Percentiles rank a stretch among this genome's conserved stretches.
phyloP scores from a whole-genome alignment of 2,888 invertebrate species.

The Tetragonisca angustula region DNA sequence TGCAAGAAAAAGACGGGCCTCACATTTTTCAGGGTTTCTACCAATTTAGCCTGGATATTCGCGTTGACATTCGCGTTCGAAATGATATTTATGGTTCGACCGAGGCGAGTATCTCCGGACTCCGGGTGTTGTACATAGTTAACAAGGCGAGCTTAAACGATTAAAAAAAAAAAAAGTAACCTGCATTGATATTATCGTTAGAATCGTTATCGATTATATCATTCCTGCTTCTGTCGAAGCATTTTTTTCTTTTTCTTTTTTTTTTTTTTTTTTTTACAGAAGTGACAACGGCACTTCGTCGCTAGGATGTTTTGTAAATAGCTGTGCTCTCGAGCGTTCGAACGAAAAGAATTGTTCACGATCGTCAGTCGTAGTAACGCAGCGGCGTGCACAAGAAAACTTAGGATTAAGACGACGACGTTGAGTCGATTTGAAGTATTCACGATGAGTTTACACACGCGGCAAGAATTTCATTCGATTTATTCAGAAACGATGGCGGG shows the following conservation, averaged over 20 bases:
- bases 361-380: not conserved
- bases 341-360: not conserved
- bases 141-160: conserved; percentile 50
- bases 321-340: not conserved
- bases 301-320: conserved; percentile 37
- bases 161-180: conserved; percentile 15
- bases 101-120: not conserved
- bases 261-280: not conserved
- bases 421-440: not conserved
- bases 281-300: not conserved
- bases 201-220: conserved; percentile 21
- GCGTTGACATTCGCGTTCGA: conserved; percentile 40
- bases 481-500: not conserved
- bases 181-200: conserved; percentile 34
- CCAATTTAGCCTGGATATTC: conserved; percentile 31
- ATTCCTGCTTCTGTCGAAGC: conserved; percentile 22
- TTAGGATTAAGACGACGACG: conserved; percentile 18
- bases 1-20: conserved; percentile 45
- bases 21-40: conserved; percentile 67
- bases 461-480: not conserved
- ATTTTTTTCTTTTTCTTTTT: not conserved
- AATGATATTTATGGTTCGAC: not conserved
- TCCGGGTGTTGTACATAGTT: conserved; percentile 49
- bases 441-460: no score
- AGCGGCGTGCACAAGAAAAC: not conserved